These are phyloP conservation scores for Rotaria socialis DNA, from an alignment of 2,888 invertebrate species.

Conservation along the genomic window DNA sequence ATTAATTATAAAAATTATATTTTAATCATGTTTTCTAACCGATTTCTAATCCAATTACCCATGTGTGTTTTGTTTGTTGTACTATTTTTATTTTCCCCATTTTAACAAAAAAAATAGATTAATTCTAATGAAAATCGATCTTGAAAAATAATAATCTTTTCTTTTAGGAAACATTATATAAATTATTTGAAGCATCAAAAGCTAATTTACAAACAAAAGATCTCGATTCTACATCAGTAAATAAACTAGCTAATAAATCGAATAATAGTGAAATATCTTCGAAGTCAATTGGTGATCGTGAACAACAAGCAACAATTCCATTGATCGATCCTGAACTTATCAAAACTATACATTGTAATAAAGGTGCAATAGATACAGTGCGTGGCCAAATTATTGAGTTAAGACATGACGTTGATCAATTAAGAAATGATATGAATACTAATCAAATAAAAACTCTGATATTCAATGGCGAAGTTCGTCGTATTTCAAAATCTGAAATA, in stretches of 20 bases:
- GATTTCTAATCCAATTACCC: background rate
- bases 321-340: background rate
- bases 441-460: background rate
- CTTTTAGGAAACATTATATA: background rate
- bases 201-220: background rate
- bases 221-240: background rate
- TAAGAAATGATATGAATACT: background rate
- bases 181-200: background rate
- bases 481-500: background rate
- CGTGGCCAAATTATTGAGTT: background rate
- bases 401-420: slow-evolving; percentile 9
- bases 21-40: background rate
- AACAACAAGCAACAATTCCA: background rate
- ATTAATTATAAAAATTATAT: background rate
- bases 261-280: background rate
- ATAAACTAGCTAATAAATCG: background rate
- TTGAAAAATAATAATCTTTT: no score
- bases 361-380: slow-evolving; percentile 1
- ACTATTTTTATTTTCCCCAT: no score
- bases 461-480: background rate
- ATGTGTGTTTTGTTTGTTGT: background rate
- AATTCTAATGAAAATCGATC: no score
- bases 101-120: no score
- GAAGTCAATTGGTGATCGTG: background rate
- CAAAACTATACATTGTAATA: background rate